A percentile compares a stretch with the other conserved stretches of the same genome.
phyloP scores from a whole-genome alignment of 2,113 vertebrate species.

The Rhagologus leucostigma region DNA sequence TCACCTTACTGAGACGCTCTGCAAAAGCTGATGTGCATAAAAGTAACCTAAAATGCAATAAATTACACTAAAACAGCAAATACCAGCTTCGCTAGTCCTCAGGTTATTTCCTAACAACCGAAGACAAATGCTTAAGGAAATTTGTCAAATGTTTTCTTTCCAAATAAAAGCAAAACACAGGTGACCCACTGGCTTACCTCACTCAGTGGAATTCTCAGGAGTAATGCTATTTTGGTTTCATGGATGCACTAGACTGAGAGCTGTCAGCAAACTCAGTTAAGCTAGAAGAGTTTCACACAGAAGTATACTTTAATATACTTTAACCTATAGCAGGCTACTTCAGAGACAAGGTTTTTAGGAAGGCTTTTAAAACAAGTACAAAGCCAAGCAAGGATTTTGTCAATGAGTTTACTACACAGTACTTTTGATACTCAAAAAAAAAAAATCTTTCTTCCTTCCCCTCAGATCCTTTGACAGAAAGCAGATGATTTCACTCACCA shows the following conservation, averaged over 20 bases:
- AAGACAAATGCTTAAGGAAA: neutral
- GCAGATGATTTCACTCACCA: constrained; percentile 16
- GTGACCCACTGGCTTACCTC: neutral
- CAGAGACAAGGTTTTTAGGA: neutral
- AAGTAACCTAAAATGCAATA: neutral
- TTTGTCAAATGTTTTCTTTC: neutral
- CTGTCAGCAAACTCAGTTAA: neutral
- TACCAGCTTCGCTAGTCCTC: neutral
- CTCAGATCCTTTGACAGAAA: neutral
- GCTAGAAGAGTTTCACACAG: neutral
- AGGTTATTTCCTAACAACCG: neutral
- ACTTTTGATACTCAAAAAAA: neutral
- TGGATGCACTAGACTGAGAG: neutral
- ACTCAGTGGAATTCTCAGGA: neutral
- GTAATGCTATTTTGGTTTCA: neutral
- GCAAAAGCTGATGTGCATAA: neutral
- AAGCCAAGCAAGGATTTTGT: neutral
- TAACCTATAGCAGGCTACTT: neutral
- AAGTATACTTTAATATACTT: neutral
- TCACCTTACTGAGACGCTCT: neutral
- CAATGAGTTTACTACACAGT: neutral
- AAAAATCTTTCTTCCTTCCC: neutral
- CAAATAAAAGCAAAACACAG: neutral
- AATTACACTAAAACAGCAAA: neutral
- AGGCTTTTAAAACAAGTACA: neutral